Evolutionary conservation across 2,113 vertebrate genomes (phyloP).

Genomic region (Pagrus major): DNA sequence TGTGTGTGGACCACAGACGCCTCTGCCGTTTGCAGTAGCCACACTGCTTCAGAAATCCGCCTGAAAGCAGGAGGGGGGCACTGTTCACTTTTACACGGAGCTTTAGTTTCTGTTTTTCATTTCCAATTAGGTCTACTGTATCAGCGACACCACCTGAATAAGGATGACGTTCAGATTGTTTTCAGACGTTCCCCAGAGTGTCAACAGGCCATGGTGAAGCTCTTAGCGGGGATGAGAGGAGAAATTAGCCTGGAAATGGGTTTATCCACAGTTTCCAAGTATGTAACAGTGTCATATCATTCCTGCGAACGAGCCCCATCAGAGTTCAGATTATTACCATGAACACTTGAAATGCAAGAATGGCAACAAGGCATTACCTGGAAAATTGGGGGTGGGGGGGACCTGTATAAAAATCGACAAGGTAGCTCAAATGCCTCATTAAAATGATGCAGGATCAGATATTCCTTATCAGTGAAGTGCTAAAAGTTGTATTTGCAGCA

Average conservation of each 20-base stretch:
- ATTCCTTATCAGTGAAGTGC: not conserved
- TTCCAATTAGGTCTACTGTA: slow-evolving; percentile 33
- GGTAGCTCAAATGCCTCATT: not conserved
- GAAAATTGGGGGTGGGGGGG: not conserved
- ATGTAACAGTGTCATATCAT: slow-evolving; percentile 14
- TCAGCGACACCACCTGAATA: slow-evolving; percentile 44
- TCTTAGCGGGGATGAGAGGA: slow-evolving; percentile 15
- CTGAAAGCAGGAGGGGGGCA: slow-evolving; percentile 84
- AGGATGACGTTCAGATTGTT: slow-evolving; percentile 36
- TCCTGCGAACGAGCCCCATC: not conserved
- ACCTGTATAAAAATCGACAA: not conserved
- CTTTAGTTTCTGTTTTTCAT: slow-evolving; percentile 38
- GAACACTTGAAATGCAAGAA: slow-evolving; percentile 2
- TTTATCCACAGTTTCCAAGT: slow-evolving; percentile 9
- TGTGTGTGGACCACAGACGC: slow-evolving; percentile 35
- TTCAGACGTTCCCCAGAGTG: slow-evolving; percentile 43
- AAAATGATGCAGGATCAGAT: not conserved
- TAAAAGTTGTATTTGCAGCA: not conserved
- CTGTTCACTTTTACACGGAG: slow-evolving; percentile 82
- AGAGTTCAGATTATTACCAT: not conserved
- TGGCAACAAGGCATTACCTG: not conserved
- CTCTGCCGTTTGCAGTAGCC: slow-evolving; percentile 57
- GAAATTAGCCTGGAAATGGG: slow-evolving; percentile 29
- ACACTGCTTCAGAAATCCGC: slow-evolving; percentile 49
- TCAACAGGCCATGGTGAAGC: slow-evolving; percentile 36